Evolutionary conservation across 2,888 invertebrate species (phyloP).

Genomic region (Drosophila demipolita): DNA sequence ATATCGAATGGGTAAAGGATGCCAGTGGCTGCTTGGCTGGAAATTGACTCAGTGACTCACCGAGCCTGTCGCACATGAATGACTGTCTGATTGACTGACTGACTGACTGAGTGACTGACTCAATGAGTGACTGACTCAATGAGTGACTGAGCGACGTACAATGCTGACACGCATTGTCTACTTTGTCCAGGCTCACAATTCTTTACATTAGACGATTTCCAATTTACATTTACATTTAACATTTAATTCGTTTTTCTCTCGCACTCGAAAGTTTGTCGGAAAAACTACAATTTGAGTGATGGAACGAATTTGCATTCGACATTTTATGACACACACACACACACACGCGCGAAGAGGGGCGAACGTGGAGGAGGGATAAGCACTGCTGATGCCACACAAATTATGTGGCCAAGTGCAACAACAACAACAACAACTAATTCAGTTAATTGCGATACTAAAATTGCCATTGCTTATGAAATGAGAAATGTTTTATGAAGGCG

Average conservation of each 20-base stretch:
- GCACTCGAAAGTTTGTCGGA: constrained; percentile 47
- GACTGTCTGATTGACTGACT: constrained; percentile 46
- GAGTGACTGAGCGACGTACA: constrained; percentile 44
- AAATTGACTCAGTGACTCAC: constrained; percentile 28
- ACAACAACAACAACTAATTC: constrained; percentile 31
- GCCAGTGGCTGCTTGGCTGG: constrained; percentile 22
- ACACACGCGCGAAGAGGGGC: neutral
- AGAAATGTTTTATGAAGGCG: constrained; percentile 4
- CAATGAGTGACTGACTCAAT: neutral
- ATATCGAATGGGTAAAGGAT: constrained; percentile 27
- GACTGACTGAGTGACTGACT: constrained; percentile 42
- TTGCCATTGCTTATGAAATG: constrained; percentile 16
- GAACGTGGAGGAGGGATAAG: neutral
- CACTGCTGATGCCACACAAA: constrained; percentile 20
- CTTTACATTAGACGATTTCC: constrained; percentile 46
- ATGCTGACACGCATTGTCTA: constrained; percentile 73
- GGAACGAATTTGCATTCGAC: constrained; percentile 80
- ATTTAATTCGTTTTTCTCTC: constrained; percentile 50
- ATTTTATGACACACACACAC: constrained; percentile 21
- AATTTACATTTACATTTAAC: constrained; percentile 55
- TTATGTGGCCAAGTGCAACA: constrained; percentile 7
- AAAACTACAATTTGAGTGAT: constrained; percentile 72
- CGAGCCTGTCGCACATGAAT: constrained; percentile 47
- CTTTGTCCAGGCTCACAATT: constrained; percentile 44
- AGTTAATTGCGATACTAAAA: constrained; percentile 47